Conservation (phyloP, 2,888 invertebrate species). For the Papilio protenor region DNA sequence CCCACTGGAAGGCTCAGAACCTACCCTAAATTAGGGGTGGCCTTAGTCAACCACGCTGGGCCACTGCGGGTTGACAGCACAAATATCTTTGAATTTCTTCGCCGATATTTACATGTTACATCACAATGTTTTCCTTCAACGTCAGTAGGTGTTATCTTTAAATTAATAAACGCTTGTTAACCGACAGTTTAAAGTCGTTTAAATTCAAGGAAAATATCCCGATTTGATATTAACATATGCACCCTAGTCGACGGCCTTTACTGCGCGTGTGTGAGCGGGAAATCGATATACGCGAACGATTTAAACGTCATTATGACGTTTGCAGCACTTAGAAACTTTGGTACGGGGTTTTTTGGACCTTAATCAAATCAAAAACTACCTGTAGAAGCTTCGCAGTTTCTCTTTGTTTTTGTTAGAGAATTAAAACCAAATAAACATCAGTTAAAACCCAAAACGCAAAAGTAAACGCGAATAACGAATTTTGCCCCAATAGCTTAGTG, state of each 20-base stretch:
- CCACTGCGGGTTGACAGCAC: too few relatives aligned
- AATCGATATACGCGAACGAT: not conserved
- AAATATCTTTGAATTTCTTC: too few relatives aligned
- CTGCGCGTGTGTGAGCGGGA: conserved; percentile 8
- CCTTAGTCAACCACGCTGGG: too few relatives aligned
- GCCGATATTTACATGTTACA: too few relatives aligned
- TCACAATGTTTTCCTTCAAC: too few relatives aligned
- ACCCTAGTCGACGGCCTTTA: not conserved
- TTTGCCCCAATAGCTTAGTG: too few relatives aligned
- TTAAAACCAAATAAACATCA: too few relatives aligned
- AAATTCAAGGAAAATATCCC: not conserved
- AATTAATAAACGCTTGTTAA: not conserved
- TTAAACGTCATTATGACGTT: not conserved
- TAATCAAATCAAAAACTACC: not conserved
- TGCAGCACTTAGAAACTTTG: not conserved
- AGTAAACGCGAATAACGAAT: too few relatives aligned
- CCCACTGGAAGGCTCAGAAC: too few relatives aligned
- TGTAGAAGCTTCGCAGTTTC: not conserved
- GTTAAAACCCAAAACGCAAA: too few relatives aligned
- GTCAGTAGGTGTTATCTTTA: not conserved
- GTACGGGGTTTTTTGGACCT: not conserved
- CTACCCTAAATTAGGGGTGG: too few relatives aligned
- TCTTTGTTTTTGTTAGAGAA: not conserved
- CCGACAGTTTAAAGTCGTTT: too few relatives aligned
- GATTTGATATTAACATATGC: not conserved